Base-by-base conservation (phyloP, 37 sponge, comb jelly and placozoan genomes). In the Spongilla lacustris region DNA sequence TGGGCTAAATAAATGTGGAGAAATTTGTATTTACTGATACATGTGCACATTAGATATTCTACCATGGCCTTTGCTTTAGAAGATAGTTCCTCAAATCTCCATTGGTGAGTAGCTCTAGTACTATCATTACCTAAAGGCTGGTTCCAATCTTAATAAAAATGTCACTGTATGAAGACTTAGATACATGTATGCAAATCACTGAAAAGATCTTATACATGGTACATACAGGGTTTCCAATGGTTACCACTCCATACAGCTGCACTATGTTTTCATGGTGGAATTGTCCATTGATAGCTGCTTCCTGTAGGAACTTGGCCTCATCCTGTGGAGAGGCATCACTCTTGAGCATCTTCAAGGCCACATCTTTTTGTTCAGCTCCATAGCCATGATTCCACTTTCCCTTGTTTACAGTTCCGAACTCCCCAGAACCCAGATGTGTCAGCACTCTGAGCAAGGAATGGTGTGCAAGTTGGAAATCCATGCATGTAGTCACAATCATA, bases 231-330 rank as follows among this genome's bases (percentile, higher is more conserved):
- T 88, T 82, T 80, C 84, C 91, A 25, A 86, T 79, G 68, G 91
- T 91, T 50, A 91, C 87, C 67, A 91, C 83, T 35, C 91, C 91
- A 13, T 77, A 22, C 2, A 91, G 87, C 74, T 81, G 27, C 34
- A 91, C 86, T 10, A 91, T 66, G 69, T 91, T 91, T 26, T 75
- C 58, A 35, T 91, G 91, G 30, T 71, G 48, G 41, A 91, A 91
- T 83, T 91, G 91, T 2, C 91, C 86, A 68, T 78, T 91, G 66
- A 91, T 86, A 77, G 91, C 86, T n/a, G 91, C 91, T 72, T 91
- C 91, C 73, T 91, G 91, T 11, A 91, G 76, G 68, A 86, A 91
- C 76, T 81, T 81, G 58, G 85, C 79, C 29, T 67, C 82, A 72
- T 91, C 91, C 21, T 77, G 66, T 71, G 86, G 79, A 14, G 76